Base-by-base conservation (phyloP, 2,888 invertebrate genomes). In the Tetheella fluctuosa region DNA sequence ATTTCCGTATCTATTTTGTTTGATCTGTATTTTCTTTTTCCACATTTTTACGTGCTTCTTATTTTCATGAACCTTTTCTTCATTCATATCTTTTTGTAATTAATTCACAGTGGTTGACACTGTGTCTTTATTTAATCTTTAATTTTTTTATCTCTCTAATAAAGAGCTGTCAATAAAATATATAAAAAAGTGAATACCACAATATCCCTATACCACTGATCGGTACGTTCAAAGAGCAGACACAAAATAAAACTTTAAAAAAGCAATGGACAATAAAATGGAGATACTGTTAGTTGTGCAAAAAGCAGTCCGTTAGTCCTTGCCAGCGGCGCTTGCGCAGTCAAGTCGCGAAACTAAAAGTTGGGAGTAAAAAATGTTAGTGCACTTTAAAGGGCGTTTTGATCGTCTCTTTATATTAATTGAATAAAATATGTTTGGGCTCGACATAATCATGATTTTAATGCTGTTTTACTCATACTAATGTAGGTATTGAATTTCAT, bases 251-350 rank as follows among this genome's bases (percentile, higher is more conserved):
- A 60, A 66, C 67, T 67, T 34, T 34, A 74, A 76, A 34, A 80
- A 68, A 66, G 72, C 74, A 77, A 76, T 83, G 79, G 73, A 80
- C 75, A 78, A 77, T 77, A 76, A 77, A 81, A 81, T 83, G 81
- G 78, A 77, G 79, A 81, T 82, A 81, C 83, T 78, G 81, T 83
- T 84, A 81, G 74, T 69, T 74, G 65, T 66, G 72, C 78, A 83
- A 83, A 83, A 84, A 84, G 79, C 65, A 74, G 69, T 75, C 82
- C 85, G 85, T 85, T 84, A 86, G 80, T 77, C 80, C 77, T 81
- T 75, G 80, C 79, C 79, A 81, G 71, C 42, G 58, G 54, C 52
- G 17, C 59, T 48, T 59, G 59, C 30, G 34, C 59, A 48, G 23
- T 20, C 48, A 20, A 20, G 17, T n/a, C 42, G 42, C 42, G 42